Base-by-base conservation (phyloP, 2,797 vertebrate species). In the Iguana delicatissima region DNA sequence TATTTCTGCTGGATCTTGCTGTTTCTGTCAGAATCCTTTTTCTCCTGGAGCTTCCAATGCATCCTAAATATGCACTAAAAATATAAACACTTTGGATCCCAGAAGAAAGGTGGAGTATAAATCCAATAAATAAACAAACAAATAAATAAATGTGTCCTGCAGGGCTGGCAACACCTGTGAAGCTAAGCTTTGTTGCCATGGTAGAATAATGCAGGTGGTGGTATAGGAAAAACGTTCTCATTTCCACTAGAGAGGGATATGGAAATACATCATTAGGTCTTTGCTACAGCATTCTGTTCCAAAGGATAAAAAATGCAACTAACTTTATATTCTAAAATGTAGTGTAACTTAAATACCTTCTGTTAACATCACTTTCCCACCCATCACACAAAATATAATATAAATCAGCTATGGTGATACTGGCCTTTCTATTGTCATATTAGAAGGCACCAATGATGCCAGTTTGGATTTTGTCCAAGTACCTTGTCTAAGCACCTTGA, bases 291-390 rank as follows among this genome's bases (percentile, higher is more conserved):
- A 18, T 62, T 62, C 59, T 62, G 2, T 62, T 20, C 59, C 59
- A 62, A 62, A 35, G 32, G 69, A 59, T 90, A 90, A 93, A 88
- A 93, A 46, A 85, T 12, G 64, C n/a, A 87, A 87, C 50, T 0
- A 29, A 73, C 77, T 87, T 92, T 90, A 82, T 62, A 93, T 85
- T 91, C 92, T 92, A 92, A 91, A 88, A 90, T 22, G 1, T 52
- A 22, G 14, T 57, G 20, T 57, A 74, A 73, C 32, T 74, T 32
- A 74, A 55, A 24, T 38, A 57, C 32, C n/a, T 35, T 6, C 4
- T n/a, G 32, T 1, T 55, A 50, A 42, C 7, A 8, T 74, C 57
- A 29, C 32, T 42, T 18, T 10, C 32, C 59, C 59, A 6, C 14
- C 14, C 29, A 42, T 8, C 74, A 38, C 20, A 38, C 1, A 14